These are phyloP conservation scores for Brachirus orientalis DNA, from an alignment of 2,113 vertebrate species.

Conservation along the genomic window DNA sequence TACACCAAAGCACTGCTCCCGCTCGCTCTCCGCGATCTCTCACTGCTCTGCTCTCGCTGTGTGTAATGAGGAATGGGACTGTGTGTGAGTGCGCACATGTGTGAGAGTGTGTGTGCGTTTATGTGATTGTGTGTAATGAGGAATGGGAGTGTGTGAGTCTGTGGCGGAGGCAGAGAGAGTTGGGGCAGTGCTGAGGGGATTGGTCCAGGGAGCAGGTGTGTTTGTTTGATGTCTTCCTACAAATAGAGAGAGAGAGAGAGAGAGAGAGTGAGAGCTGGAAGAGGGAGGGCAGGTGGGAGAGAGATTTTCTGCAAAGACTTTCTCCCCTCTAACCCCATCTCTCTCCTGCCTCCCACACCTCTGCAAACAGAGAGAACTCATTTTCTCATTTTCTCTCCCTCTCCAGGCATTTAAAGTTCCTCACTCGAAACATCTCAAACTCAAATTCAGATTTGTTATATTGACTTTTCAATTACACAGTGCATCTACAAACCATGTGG, in stretches of 20 bases:
- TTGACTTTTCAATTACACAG: too few relatives aligned
- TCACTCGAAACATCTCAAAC: conserved; percentile 21
- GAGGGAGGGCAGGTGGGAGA: conserved; percentile 11
- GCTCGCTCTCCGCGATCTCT: conserved; percentile 67
- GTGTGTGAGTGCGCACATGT: conserved; percentile 34
- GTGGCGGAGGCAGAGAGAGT: conserved; percentile 56
- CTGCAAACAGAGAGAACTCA: neutral
- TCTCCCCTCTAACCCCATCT: conserved; percentile 39
- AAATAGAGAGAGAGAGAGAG: conserved; percentile 30
- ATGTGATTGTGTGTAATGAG: conserved; percentile 59
- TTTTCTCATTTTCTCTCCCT: conserved; percentile 8
- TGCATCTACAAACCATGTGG: neutral
- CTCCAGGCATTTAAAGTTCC: conserved; percentile 18
- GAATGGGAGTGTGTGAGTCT: conserved; percentile 56
- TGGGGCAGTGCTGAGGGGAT: conserved; percentile 68
- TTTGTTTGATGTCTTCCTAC: conserved; percentile 70
- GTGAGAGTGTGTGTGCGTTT: conserved; percentile 25
- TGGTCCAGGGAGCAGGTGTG: conserved; percentile 71
- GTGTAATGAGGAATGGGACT: conserved; percentile 76
- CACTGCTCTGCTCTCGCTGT: conserved; percentile 64
- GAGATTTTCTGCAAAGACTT: conserved; percentile 58
- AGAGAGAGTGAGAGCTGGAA: neutral
- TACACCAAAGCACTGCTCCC: conserved; percentile 84
- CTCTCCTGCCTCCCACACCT: conserved; percentile 27
- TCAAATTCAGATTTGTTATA: conserved; percentile 11